These are phyloP conservation scores for Lepidothrix coronata DNA, from an alignment of 2,113 vertebrate genomes.

Conservation along the genomic window DNA sequence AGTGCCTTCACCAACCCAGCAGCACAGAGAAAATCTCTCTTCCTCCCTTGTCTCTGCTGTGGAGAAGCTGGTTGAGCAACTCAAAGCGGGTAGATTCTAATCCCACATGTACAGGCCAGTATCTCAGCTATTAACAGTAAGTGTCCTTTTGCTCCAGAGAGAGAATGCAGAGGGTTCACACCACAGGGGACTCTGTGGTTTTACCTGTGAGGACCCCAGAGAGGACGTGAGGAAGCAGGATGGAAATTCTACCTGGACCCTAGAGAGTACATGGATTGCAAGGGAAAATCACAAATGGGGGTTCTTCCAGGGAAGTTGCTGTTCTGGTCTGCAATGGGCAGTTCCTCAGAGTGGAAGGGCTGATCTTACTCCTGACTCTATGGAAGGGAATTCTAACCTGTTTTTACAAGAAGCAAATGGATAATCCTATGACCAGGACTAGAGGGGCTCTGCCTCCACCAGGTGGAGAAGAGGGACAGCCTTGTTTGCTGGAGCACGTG, in stretches of 20 bases:
- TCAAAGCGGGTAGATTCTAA: not conserved
- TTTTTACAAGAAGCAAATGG: not conserved
- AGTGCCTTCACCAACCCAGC: not conserved
- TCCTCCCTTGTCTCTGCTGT: not conserved
- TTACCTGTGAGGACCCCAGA: not conserved
- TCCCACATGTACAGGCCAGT: accelerated
- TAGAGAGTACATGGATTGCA: not conserved
- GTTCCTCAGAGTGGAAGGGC: not conserved
- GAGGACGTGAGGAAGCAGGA: not conserved
- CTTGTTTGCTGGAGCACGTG: not conserved
- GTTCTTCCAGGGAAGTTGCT: not conserved
- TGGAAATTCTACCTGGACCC: not conserved
- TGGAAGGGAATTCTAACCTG: not conserved
- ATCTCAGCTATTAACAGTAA: not conserved
- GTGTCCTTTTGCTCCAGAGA: not conserved
- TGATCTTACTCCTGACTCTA: not conserved
- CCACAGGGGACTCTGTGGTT: not conserved
- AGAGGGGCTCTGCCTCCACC: not conserved
- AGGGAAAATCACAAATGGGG: not conserved
- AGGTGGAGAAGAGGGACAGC: not conserved
- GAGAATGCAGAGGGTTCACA: not conserved
- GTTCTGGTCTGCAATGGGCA: accelerated
- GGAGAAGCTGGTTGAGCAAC: not conserved
- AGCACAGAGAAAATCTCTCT: not conserved
- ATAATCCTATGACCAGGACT: not conserved